Evolutionary conservation across 2,888 invertebrate species (phyloP).

Genomic region (Idaea biselata): DNA sequence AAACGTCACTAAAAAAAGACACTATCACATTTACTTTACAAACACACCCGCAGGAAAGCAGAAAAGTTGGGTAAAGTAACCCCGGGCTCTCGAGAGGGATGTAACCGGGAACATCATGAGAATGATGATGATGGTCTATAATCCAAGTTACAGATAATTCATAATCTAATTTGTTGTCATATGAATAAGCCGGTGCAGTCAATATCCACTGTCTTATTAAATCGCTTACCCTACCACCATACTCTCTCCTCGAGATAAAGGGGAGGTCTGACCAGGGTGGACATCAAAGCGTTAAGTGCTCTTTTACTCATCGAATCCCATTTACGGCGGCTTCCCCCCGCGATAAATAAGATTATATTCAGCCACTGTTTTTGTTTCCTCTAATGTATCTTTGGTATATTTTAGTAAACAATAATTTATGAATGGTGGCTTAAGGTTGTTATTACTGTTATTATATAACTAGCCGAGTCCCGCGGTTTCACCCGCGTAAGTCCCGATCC

Average conservation of each 20-base stretch:
- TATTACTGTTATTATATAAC: neutral
- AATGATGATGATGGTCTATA: too few relatives aligned
- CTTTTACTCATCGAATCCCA: slow-evolving; percentile 67
- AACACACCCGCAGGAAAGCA: too few relatives aligned
- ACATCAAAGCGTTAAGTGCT: slow-evolving; percentile 80
- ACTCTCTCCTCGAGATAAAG: slow-evolving; percentile 40
- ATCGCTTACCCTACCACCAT: slow-evolving; percentile 25
- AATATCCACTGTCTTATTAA: neutral
- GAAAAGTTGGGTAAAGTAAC: too few relatives aligned
- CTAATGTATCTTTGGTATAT: slow-evolving; percentile 1
- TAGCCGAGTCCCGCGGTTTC: too few relatives aligned
- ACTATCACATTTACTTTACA: too few relatives aligned
- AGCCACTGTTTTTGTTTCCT: slow-evolving; percentile 49
- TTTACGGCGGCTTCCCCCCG: slow-evolving; percentile 59
- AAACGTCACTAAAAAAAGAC: too few relatives aligned
- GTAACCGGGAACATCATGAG: too few relatives aligned
- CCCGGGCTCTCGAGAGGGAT: too few relatives aligned
- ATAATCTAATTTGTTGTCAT: too few relatives aligned
- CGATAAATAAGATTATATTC: slow-evolving; percentile 77
- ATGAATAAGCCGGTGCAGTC: too few relatives aligned
- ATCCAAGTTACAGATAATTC: too few relatives aligned
- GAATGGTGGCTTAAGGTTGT: neutral
- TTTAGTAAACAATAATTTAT: neutral
- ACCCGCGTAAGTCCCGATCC: too few relatives aligned
- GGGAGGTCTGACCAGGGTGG: slow-evolving; percentile 60